phyloP scores from a whole-genome alignment of 2,888 invertebrate genomes.

The Lepidonotus clava region DNA sequence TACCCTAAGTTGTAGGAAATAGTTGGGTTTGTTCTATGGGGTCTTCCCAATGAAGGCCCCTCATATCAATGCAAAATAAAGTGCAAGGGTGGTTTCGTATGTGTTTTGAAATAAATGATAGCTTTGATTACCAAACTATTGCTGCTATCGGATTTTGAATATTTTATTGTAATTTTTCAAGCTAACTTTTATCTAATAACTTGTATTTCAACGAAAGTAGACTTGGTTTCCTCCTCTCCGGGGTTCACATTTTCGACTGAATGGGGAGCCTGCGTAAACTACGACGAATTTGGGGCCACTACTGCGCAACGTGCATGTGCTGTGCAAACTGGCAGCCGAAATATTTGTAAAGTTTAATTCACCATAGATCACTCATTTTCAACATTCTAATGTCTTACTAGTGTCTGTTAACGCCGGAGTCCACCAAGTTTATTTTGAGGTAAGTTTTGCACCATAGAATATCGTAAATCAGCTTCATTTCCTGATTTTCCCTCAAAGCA shows the following conservation, averaged over 20 bases:
- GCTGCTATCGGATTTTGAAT: too few relatives aligned
- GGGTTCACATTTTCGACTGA: constrained; percentile 41
- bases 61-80: too few relatives aligned
- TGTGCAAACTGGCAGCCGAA: background rate
- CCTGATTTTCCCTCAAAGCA: constrained; percentile 29
- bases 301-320: constrained; percentile 57
- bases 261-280: constrained; percentile 44
- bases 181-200: too few relatives aligned
- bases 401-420: constrained; percentile 47
- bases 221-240: constrained; percentile 20
- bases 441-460: background rate
- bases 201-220: too few relatives aligned
- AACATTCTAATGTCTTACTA: constrained; percentile 52
- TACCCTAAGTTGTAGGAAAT: too few relatives aligned
- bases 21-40: too few relatives aligned
- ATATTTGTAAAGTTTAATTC: constrained; percentile 19
- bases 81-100: too few relatives aligned
- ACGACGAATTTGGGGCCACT: constrained; percentile 48
- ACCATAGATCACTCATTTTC: constrained; percentile 10
- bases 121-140: too few relatives aligned
- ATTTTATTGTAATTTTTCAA: too few relatives aligned
- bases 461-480: constrained; percentile 29
- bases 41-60: too few relatives aligned
- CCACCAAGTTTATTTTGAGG: constrained; percentile 55
- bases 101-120: too few relatives aligned